Base-by-base conservation (phyloP, 2,888 invertebrate species). In the Petrolisthes manimaculis region DNA sequence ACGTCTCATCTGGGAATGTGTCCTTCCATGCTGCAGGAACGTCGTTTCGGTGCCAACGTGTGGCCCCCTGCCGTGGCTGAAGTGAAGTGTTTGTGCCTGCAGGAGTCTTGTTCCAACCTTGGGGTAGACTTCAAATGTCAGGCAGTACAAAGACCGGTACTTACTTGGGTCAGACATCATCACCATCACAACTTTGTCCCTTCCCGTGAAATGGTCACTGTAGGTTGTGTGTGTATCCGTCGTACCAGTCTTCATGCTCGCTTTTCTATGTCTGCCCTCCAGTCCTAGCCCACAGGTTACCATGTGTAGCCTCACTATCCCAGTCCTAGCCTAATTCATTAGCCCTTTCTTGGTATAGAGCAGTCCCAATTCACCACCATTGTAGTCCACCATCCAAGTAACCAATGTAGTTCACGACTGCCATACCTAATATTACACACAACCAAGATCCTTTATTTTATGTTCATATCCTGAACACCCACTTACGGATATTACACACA, bases 211-310 rank as follows among this genome's bases (percentile, higher is more conserved):
- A 82, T 83, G 83, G 61, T 83, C 6, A 80, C 84, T 21, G 88
- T 89, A 14, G 89, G 89, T 5, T 89, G 89, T 24, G 88, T 89
- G 54, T 89, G 89, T 75, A 87, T 71, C 9, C 89, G 88, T 74
- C 53, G 86, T 21, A 82, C 79, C 14, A 67, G 87, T 18, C 79
- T 51, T 5, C 74, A 74, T 69, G 89, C 86, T 0, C 78, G 67
- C 9, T 79, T 53, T 18, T 78, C 71, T 12, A 71, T 5, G 54
- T n/a, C 80, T 1, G 79, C 21, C 1, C 61, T 86, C 79, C 53
- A 53, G 3, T 67, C 80, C 53, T 86, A 79, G 55, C 51, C 37
- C 37, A 37, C 37, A 37, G 37, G 37, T 37, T 37, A 37, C 0
- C 37, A 37, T 37, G 37, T 37, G 37, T 37, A 37, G 2, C 37